Percentiles rank a stretch among this genome's conserved stretches.
These are phyloP conservation scores for Platyrinchus mystaceus DNA, from an alignment of 2,797 vertebrate genomes.

Conservation along the genomic window DNA sequence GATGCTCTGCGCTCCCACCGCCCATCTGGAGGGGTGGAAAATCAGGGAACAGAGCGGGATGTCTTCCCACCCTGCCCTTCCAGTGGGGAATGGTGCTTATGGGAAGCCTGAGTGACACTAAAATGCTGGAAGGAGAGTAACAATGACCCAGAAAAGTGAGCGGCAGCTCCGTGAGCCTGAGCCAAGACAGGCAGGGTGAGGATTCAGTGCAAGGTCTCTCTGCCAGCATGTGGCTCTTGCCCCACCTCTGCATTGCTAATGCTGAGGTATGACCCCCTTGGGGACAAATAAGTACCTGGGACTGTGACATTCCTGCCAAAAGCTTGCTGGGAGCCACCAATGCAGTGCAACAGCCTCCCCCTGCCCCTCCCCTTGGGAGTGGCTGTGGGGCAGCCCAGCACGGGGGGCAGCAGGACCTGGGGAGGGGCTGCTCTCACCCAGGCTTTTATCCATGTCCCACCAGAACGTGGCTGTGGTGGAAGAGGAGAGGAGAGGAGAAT, in stretches of 20 bases:
- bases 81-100: not conserved
- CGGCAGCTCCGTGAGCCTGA: not conserved
- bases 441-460: not conserved
- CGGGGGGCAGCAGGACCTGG: not conserved
- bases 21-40: not conserved
- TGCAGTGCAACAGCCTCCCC: not conserved
- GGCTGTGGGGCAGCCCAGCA: not conserved
- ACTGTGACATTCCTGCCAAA: not conserved
- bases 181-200: not conserved
- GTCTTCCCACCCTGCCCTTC: not conserved
- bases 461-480: not conserved
- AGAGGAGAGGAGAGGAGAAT: not conserved
- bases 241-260: not conserved
- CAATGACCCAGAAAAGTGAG: not conserved
- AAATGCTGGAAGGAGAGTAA: not conserved
- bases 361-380: fast-evolving
- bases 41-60: fast-evolving
- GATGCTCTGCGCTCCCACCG: not conserved
- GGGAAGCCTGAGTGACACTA: not conserved
- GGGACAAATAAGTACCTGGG: not conserved
- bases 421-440: not conserved
- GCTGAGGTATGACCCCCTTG: not conserved
- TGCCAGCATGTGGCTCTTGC: fast-evolving
- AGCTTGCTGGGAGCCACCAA: not conserved
- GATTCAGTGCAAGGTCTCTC: not conserved